Percentiles rank a stretch among this genome's conserved stretches.
Evolutionary conservation across 2,888 invertebrate genomes (phyloP).

Genomic region (Stenichneumon culpator): DNA sequence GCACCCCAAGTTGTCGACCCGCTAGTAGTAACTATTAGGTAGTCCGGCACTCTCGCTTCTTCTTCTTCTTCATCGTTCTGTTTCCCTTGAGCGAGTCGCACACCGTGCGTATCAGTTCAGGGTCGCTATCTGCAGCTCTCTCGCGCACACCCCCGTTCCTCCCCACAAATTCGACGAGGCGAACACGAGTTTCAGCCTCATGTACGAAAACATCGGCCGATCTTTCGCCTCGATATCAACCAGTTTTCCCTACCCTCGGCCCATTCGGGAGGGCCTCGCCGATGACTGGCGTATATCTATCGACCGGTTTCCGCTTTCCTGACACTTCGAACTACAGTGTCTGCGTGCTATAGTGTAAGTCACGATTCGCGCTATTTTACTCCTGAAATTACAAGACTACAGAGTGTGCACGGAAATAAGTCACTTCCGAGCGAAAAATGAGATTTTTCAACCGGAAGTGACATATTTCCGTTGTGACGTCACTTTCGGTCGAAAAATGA

Average conservation of each 20-base stretch:
- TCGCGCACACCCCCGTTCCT: neutral
- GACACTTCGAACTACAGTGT: constrained; percentile 41
- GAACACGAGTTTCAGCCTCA: constrained; percentile 62
- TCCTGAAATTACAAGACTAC: constrained; percentile 24
- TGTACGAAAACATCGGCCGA: constrained; percentile 61
- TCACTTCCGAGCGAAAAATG: no score
- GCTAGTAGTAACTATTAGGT: constrained; percentile 52
- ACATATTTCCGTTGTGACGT: no score
- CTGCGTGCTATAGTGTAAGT: constrained; percentile 19
- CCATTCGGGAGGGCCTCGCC: constrained; percentile 28
- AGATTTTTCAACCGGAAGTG: neutral
- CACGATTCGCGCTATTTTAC: constrained; percentile 19
- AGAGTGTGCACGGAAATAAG: neutral
- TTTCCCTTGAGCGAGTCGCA: neutral
- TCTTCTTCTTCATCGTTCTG: constrained; percentile 8
- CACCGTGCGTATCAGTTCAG: neutral
- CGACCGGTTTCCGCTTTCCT: constrained; percentile 52
- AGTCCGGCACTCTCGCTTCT: constrained; percentile 59
- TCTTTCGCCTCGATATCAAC: constrained; percentile 64
- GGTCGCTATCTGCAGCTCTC: neutral
- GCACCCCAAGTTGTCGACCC: constrained; percentile 74
- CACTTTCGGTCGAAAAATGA: no score
- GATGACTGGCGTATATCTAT: constrained; percentile 66
- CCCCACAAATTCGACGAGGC: constrained; percentile 57
- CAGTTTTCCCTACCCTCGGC: constrained; percentile 58